phyloP scores from a whole-genome alignment of 1,140 invertebrate genomes.

The Polypedilum pembai region DNA sequence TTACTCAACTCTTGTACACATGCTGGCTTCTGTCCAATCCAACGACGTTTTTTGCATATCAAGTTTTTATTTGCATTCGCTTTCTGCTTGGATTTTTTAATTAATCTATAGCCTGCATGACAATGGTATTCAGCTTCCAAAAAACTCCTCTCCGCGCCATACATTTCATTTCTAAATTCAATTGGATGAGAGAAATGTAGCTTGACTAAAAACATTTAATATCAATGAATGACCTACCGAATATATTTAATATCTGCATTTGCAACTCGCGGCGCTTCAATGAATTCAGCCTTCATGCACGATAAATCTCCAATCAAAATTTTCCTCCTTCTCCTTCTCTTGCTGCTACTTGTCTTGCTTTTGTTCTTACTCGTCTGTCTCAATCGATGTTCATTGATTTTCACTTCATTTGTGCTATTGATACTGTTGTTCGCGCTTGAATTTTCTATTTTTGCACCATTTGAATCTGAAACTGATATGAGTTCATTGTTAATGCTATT shows the following conservation, averaged over 20 bases:
- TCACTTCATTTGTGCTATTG: conserved; percentile 13
- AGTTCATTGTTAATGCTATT: no score
- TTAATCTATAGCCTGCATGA: conserved; percentile 15
- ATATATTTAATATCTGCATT: conserved; percentile 25
- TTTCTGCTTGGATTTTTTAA: conserved; percentile 18
- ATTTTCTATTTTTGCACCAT: background rate
- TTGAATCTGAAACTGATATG: background rate
- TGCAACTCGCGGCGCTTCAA: conserved; percentile 9
- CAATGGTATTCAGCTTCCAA: conserved; percentile 17
- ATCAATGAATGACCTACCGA: background rate
- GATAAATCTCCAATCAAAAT: conserved; percentile 23
- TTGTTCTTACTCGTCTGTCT: background rate
- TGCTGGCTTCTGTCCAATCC: background rate
- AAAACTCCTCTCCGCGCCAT: background rate
- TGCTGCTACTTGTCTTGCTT: background rate
- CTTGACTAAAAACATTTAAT: background rate
- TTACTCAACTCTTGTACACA: background rate
- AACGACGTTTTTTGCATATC: conserved; percentile 10
- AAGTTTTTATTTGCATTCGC: conserved; percentile 10
- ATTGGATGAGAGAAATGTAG: background rate
- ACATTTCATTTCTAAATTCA: conserved; percentile 11
- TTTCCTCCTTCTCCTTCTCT: background rate
- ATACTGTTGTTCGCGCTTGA: background rate
- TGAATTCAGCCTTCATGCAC: conserved; percentile 21
- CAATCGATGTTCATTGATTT: conserved; percentile 6